A percentile compares a stretch with the other conserved stretches of the same genome.
These are phyloP conservation scores for Hymenopus coronatus DNA, from an alignment of 2,888 invertebrate species.

Conservation along the genomic window DNA sequence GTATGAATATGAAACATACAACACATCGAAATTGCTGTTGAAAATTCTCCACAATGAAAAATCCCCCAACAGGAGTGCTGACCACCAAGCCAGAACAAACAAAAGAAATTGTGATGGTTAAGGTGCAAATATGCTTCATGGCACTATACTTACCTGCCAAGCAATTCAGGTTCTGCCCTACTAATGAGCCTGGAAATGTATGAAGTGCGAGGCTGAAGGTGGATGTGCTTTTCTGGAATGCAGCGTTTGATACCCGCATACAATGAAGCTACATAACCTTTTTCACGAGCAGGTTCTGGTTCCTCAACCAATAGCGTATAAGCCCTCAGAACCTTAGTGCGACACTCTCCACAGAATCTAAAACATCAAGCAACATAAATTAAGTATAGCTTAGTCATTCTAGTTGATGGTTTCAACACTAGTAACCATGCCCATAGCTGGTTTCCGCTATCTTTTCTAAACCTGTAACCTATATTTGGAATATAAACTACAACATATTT, in stretches of 20 bases:
- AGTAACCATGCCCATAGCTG: too few species aligned
- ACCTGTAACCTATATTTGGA: too few species aligned
- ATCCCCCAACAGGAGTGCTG: too few species aligned
- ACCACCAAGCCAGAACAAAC: too few species aligned
- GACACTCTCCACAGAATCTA: constrained; percentile 87
- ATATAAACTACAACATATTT: too few species aligned
- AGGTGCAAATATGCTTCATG: not conserved
- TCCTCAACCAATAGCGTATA: constrained; percentile 85
- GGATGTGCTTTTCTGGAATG: constrained; percentile 81
- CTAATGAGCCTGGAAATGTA: constrained; percentile 85
- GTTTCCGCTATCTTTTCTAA: too few species aligned
- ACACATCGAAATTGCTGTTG: too few species aligned
- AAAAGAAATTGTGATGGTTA: too few species aligned
- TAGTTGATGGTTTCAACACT: too few species aligned
- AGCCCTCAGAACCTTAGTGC: constrained; percentile 83
- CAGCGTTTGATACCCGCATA: constrained; percentile 86
- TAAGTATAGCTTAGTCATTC: not conserved
- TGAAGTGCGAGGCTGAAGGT: constrained; percentile 82
- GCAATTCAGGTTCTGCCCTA: constrained; percentile 86
- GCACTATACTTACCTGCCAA: constrained; percentile 62
- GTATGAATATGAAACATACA: too few species aligned
- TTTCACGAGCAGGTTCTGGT: constrained; percentile 78
- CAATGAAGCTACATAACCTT: constrained; percentile 82
- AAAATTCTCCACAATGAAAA: too few species aligned
- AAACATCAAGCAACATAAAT: constrained; percentile 10